Percentiles rank a stretch among this genome's conserved stretches.
Conservation (phyloP, 2,113 vertebrate genomes). For the Passerina amoena region DNA sequence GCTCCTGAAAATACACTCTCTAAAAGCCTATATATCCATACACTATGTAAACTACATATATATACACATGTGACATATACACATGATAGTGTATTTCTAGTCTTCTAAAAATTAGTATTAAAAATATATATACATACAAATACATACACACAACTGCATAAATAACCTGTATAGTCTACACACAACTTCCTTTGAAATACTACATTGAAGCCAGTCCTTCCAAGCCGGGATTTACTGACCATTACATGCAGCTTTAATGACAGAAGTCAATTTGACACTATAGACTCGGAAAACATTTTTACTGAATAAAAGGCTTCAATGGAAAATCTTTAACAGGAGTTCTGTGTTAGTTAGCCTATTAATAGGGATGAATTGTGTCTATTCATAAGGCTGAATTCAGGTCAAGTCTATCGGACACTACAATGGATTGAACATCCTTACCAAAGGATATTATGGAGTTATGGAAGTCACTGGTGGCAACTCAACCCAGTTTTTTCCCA, state of each 20-base stretch:
- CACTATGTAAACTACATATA: neutral
- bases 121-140: neutral
- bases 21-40: neutral
- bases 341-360: neutral
- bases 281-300: neutral
- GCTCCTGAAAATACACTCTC: neutral
- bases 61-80: neutral
- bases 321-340: neutral
- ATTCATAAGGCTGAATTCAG: neutral
- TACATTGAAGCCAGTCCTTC: neutral
- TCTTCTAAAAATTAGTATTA: neutral
- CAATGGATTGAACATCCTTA: neutral
- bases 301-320: neutral
- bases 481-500: rapidly evolving
- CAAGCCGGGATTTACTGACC: neutral
- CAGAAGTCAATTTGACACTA: neutral
- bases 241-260: neutral
- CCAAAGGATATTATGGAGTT: neutral
- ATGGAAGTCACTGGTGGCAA: neutral
- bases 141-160: neutral
- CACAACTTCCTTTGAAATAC: neutral
- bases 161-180: neutral
- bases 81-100: neutral
- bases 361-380: neutral
- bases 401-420: neutral